Base-by-base conservation (phyloP, 2,797 vertebrate genomes). In the Zalophus californianus region DNA sequence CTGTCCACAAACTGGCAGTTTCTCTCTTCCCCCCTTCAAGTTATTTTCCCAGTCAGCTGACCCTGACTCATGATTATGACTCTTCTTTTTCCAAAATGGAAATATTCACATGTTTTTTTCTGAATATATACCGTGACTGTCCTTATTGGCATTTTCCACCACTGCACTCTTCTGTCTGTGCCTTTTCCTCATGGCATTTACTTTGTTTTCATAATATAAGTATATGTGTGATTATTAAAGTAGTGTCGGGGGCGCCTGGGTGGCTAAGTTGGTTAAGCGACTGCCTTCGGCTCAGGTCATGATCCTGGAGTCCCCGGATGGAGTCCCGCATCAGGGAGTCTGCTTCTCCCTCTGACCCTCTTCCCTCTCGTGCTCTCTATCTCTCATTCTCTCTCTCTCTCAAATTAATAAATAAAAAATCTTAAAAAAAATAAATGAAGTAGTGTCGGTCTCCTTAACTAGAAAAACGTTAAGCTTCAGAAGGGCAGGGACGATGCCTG, bases 61-160 rank as follows among this genome's bases (percentile, higher is more conserved):
- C 48, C 41, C 84, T 64, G 85, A 95, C 79, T 94, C 66, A 90
- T 60, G 44, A 91, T 29, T 44, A 80, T 80, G 73, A 75, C 73
- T 86, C 68, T 68, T 86, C 35, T 66, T 82, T 90, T 96, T 77
- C 52, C 58, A 92, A 91, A 97, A 77, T 84, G 93, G 77, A 95
- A 97, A 84, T 35, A 95, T 58, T 90, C 62, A 27, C 52, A 64
- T 32, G 78, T 29, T 77, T 80, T 35, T 68, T 7, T 32, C 29
- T 9, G 56, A 92, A 7, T 50, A 27, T 66, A 27, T 66, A 91
- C 29, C 12, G 82, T 68, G 77, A 54, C 29, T 77, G 20, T 70
- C 78, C 44, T 94, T 60, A 13, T 18, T 83, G 70, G 80, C 18
- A 48, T 90, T 87, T 94, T 80, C 21, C 16, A 75, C 58, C 27